Evolutionary conservation across 2,888 invertebrate species (phyloP).

Genomic region (Hoplodrina blanda): DNA sequence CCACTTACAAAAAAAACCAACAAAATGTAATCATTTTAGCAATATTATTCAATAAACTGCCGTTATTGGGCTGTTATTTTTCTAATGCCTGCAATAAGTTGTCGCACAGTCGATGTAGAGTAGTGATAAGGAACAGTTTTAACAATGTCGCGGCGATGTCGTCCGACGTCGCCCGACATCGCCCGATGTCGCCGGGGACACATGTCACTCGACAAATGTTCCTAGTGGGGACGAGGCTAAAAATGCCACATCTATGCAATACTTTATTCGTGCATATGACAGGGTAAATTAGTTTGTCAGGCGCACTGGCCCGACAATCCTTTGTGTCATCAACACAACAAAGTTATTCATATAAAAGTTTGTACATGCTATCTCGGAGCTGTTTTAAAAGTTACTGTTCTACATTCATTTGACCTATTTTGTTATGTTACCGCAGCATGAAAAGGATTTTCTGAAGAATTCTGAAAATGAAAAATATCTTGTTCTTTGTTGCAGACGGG

Average conservation of each 20-base stretch:
- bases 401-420: slow-evolving; percentile 61
- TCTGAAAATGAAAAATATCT: slow-evolving; percentile 42
- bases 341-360: slow-evolving; percentile 67
- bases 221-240: too few species aligned
- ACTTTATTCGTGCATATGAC: slow-evolving; percentile 40
- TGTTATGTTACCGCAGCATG: slow-evolving; percentile 31
- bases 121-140: too few species aligned
- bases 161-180: too few species aligned
- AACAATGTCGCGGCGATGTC: too few species aligned
- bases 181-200: too few species aligned
- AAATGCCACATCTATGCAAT: slow-evolving; percentile 25
- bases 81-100: background rate
- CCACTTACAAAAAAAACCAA: too few species aligned
- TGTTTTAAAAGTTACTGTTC: slow-evolving; percentile 62
- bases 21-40: too few species aligned
- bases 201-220: too few species aligned
- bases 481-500: slow-evolving; percentile 22
- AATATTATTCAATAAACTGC: too few species aligned
- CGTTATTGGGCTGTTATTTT: too few species aligned
- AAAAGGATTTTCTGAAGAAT: slow-evolving; percentile 50
- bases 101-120: too few species aligned
- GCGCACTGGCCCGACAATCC: slow-evolving; percentile 64
- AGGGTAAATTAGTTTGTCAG: slow-evolving; percentile 67
- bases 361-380: slow-evolving; percentile 57
- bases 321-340: slow-evolving; percentile 71